Evolutionary conservation across 2,113 vertebrate genomes (phyloP).

Genomic region (Gymnocephalus cernua): DNA sequence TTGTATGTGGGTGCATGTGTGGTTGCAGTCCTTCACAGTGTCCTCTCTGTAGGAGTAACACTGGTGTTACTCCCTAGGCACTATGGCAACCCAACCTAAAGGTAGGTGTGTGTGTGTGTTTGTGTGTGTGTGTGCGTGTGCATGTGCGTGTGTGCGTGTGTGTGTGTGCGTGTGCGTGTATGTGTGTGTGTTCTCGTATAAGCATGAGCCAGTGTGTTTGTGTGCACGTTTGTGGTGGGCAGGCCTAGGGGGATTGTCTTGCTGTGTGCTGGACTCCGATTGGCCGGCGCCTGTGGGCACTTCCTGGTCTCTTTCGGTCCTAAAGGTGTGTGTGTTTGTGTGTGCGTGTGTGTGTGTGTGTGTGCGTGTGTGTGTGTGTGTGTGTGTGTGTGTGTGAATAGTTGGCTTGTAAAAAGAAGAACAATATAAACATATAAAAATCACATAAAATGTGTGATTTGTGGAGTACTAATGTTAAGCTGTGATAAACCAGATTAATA

Average conservation of each 20-base stretch:
- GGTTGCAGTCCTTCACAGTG: constrained; percentile 84
- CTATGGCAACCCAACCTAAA: constrained; percentile 64
- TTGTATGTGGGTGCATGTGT: constrained; percentile 40
- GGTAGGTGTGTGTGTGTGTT: constrained; percentile 4
- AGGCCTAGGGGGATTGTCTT: constrained; percentile 52
- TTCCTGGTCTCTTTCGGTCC: constrained; percentile 52
- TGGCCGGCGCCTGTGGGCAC: constrained; percentile 46
- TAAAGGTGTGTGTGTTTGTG: constrained; percentile 14
- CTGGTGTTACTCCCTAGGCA: constrained; percentile 70
- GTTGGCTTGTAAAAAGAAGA: not conserved
- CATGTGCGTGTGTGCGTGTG: not conserved
- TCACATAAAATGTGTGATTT: not conserved
- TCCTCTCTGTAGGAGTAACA: constrained; percentile 84
- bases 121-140: constrained; percentile 3
- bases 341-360: not conserved
- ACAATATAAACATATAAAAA: not conserved
- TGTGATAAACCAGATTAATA: not conserved
- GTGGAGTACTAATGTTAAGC: not conserved
- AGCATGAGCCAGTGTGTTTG: not conserved
- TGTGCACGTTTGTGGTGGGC: constrained; percentile 35
- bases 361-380: not conserved
- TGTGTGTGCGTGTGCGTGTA: constrained; percentile 1
- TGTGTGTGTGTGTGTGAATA: not conserved
- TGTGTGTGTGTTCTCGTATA: not conserved
- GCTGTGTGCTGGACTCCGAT: constrained; percentile 50